phyloP scores from a whole-genome alignment of 1,140 invertebrate species.

The Diorhabda carinulata region DNA sequence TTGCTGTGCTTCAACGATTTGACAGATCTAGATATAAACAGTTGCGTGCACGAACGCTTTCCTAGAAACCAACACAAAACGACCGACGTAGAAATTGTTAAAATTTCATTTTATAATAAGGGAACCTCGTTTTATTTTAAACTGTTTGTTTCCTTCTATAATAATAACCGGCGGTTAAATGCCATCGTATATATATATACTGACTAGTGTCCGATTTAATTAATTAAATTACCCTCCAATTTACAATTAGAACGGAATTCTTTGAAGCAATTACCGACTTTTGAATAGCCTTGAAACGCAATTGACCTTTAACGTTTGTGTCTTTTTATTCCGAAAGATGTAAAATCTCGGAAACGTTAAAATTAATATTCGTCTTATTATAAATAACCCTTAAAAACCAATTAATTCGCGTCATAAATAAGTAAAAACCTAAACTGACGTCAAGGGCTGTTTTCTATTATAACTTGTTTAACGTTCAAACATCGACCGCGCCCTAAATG shows the following conservation, averaged over 20 bases:
- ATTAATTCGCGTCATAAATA: background rate
- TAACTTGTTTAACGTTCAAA: slow-evolving; percentile 16
- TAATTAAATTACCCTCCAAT: background rate
- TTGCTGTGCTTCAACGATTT: slow-evolving; percentile 24
- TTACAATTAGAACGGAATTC: too few relatives aligned
- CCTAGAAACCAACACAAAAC: slow-evolving; percentile 29
- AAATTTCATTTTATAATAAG: slow-evolving; percentile 19
- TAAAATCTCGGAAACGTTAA: too few relatives aligned
- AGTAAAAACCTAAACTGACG: slow-evolving; percentile 5
- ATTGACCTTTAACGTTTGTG: too few relatives aligned
- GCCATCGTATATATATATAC: background rate
- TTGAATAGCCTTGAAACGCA: too few relatives aligned
- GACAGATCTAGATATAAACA: slow-evolving; percentile 31
- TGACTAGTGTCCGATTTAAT: background rate
- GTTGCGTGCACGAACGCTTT: slow-evolving; percentile 31
- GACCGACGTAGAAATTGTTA: slow-evolving; percentile 13
- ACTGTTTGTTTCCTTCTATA: background rate
- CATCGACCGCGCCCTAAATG: slow-evolving; percentile 19
- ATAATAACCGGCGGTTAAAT: background rate
- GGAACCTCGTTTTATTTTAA: slow-evolving; percentile 4
- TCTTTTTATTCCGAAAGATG: too few relatives aligned
- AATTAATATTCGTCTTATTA: too few relatives aligned
- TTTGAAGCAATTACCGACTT: too few relatives aligned
- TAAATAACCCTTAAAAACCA: background rate
- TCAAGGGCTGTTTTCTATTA: slow-evolving; percentile 14